Conservation (phyloP, 2,797 vertebrate species). For the Pelobates cultripes region DNA sequence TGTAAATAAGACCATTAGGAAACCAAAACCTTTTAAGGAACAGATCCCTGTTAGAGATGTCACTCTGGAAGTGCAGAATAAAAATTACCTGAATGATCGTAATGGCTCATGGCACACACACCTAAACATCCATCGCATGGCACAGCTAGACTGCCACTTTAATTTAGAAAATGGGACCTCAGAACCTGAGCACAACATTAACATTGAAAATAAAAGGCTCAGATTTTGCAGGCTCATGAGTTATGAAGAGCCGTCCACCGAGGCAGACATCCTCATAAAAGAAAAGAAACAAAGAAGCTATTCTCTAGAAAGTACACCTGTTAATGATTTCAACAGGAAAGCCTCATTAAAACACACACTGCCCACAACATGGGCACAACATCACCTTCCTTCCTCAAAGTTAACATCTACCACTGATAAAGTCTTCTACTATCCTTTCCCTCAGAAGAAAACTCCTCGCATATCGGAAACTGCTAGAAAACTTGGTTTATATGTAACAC, state of each 20-base stretch:
- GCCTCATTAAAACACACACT: constrained; percentile 41
- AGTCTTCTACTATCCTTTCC: constrained; percentile 79
- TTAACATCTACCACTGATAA: constrained; percentile 55
- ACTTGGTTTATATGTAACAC: constrained; percentile 84
- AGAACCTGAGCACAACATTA: neutral
- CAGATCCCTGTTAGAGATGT: constrained; percentile 59
- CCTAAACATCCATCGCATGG: constrained; percentile 71
- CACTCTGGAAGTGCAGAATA: constrained; percentile 52
- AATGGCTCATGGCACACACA: constrained; percentile 74
- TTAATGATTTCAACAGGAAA: constrained; percentile 41
- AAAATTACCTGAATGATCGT: constrained; percentile 12
- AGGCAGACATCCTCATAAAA: neutral
- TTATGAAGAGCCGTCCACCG: constrained; percentile 1
- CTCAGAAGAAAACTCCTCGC: constrained; percentile 76
- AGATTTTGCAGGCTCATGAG: constrained; percentile 4
- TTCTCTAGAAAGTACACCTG: neutral
- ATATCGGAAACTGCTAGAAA: constrained; percentile 83
- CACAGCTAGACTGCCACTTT: constrained; percentile 21
- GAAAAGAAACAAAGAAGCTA: neutral
- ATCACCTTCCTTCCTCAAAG: neutral
- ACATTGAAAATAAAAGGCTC: constrained; percentile 51
- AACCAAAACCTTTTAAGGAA: constrained; percentile 60
- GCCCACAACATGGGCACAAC: constrained; percentile 34
- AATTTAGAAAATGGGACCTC: neutral
- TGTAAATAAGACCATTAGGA: constrained; percentile 65